Evolutionary conservation across 2,888 invertebrate genomes (phyloP), one percentile per base, ranked within the genome.

Genomic region (Branchellion lobata): DNA sequence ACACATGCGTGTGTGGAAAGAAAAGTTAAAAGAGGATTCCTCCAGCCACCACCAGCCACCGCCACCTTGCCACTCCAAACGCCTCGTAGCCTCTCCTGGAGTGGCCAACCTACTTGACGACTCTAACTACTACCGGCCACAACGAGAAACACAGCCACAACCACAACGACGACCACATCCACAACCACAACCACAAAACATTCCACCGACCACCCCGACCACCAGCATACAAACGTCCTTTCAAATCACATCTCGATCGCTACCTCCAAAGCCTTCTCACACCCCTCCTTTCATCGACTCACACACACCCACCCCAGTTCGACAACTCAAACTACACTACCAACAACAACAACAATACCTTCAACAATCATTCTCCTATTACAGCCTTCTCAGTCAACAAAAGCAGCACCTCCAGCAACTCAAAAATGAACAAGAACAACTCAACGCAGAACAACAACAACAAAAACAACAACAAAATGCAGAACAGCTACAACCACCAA

Each of bases 221-320:
- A 18, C 47, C 47, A 14, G 11, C 18, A 47, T 14, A 24, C 24
- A 18, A 18, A 57, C 21, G 24, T 18, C 61, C 5, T 5, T n/a
- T 3, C 61, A 57, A 24, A 57, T 57, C 61, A 57, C 61, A 8
- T 57, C 61, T 57, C 61, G 61, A 18, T 57, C 61, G 5, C 24
- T 57, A n/a, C 61, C 61, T 57, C 61, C 61, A 24, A 57, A 57
- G 24, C 40, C 40, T 40, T 14, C 14, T 5, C 8, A 5, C 34
- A 51, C 77, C 1, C 77, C 77, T 1, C 77, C 77, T 34, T 77
- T 61, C 77, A 77, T 77, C 27, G 77, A 77, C 77, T 53, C 77
- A 29, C 53, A 77, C 31, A 77, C 77, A 18, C 77, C 79, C 0
- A 71, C 79, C 8, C 72, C 61, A 29, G 57, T 79, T 11, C 51